Conservation (phyloP, 2,888 invertebrate species). For the Harpalus rubripes region DNA sequence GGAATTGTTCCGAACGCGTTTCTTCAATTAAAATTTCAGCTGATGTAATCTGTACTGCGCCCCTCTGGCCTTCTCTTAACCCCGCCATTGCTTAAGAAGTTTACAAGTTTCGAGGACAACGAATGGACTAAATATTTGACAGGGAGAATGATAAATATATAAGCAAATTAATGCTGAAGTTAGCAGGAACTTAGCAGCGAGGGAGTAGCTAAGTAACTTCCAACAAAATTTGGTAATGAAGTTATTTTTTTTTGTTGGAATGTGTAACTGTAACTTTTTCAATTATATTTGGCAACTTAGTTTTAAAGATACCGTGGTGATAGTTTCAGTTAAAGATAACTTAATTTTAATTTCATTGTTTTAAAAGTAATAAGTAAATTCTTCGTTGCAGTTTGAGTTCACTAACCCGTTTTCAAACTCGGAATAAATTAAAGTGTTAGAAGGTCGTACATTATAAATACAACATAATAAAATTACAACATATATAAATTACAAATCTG, state of each 20-base stretch:
- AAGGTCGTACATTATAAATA: too few species aligned
- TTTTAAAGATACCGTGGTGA: not conserved
- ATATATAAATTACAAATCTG: too few species aligned
- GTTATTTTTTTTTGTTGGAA: not conserved
- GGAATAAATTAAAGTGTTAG: too few species aligned
- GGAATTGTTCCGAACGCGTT: slow-evolving; percentile 43
- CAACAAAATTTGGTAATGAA: not conserved
- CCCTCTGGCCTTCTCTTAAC: not conserved
- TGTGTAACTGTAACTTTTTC: slow-evolving; percentile 8
- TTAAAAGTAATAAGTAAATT: too few species aligned
- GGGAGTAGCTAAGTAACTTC: slow-evolving; percentile 20
- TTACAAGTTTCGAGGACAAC: slow-evolving; percentile 33
- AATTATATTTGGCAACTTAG: not conserved
- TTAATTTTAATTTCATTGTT: not conserved
- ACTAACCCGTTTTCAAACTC: too few species aligned
- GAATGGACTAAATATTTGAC: slow-evolving; percentile 48
- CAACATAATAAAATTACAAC: too few species aligned
- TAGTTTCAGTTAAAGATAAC: not conserved
- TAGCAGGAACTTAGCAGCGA: slow-evolving; percentile 13
- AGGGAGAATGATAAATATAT: slow-evolving; percentile 35
- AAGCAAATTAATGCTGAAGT: slow-evolving; percentile 23
- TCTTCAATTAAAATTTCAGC: slow-evolving; percentile 52
- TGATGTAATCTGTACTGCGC: slow-evolving; percentile 31
- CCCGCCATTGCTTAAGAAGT: not conserved
- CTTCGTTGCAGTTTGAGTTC: too few species aligned